Base-by-base conservation (phyloP, 2,797 vertebrate genomes). In the Acanthurus lineatus region DNA sequence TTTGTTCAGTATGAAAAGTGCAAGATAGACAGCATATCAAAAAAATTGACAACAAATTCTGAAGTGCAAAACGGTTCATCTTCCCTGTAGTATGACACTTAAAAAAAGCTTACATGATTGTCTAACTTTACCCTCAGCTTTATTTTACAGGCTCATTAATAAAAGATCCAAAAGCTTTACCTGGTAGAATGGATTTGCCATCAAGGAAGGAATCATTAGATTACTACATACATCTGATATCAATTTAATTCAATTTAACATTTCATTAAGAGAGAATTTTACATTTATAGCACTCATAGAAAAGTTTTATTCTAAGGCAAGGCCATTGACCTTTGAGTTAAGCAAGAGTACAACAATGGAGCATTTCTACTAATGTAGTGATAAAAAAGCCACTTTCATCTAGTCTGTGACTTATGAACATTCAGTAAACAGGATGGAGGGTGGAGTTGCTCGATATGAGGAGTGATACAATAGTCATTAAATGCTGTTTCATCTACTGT, bases 321-420 rank as follows among this genome's bases (percentile, higher is more conserved):
- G 9, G 3, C 17, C 19, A 47, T 0, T 59, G 15, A 17, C 8
- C 32, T 48, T 57, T 69, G 1, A 60, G 12, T n/a, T 35, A 10
- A 68, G 49, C 69, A 65, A 77, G 65, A 75, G 70, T 85, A 20
- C 6, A 51, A n/a, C 5, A 61, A 9, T 38, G 0, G 10, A 71
- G 1, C 0, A 45, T 75, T 82, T 79, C 14, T 66, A 48, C 38
- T 73, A 40, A 5, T 84, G 87, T 89, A 89, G 89, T 90, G 88
- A 59, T 82, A 35, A 19, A 67, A 75, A 42, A 20, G 12, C 74
- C 70, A 73, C 51, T 63, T 70, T 35, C 45, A 54, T 11, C 7
- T 8, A 7, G 54, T 68, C 51, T 44, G 5, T 70, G 57, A 40
- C n/a, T 15, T 15, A 51, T 59, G 32, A 72, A 42, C 9, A 56